Conservation (phyloP, 53 echinoderm and acorn worm species). For the Echinometra lucunter region DNA sequence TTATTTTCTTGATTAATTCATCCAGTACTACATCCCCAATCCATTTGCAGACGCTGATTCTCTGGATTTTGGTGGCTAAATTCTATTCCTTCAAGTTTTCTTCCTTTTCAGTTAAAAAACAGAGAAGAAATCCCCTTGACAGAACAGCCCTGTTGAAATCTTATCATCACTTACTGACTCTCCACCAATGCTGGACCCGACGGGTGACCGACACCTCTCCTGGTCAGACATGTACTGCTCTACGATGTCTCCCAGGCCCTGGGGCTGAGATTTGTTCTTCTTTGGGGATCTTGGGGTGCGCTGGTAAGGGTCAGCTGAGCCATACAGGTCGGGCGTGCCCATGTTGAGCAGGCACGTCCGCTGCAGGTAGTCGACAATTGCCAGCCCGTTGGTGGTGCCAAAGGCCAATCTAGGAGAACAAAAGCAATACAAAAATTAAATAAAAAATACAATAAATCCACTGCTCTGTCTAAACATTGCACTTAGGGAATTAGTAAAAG, state of each 20-base stretch:
- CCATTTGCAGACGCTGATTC: too few species aligned
- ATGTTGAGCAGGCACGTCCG: slow-evolving; percentile 95
- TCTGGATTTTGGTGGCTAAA: too few species aligned
- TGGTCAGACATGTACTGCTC: slow-evolving; percentile 91
- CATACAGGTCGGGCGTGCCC: slow-evolving; percentile 99
- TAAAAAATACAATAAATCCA: too few species aligned
- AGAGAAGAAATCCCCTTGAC: too few species aligned
- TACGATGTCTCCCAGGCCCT: slow-evolving; percentile 94
- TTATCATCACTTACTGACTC: slow-evolving; percentile 44
- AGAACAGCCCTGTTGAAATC: too few species aligned
- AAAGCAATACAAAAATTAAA: neutral
- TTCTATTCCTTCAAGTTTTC: too few species aligned
- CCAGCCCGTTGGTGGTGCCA: slow-evolving; percentile 94
- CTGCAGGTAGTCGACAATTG: slow-evolving; percentile 97
- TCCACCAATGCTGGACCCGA: slow-evolving; percentile 62
- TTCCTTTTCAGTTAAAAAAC: too few species aligned
- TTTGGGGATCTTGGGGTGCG: slow-evolving; percentile 97
- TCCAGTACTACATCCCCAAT: too few species aligned
- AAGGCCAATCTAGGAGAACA: slow-evolving; percentile 80
- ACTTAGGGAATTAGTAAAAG: too few species aligned
- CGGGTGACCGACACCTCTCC: slow-evolving; percentile 84
- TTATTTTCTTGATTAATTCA: too few species aligned
- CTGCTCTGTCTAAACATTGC: too few species aligned
- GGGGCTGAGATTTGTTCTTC: slow-evolving; percentile 90
- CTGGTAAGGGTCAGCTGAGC: slow-evolving; percentile 98